Evolutionary conservation across 2,113 vertebrate species (phyloP).

Genomic region (Otus sunia): DNA sequence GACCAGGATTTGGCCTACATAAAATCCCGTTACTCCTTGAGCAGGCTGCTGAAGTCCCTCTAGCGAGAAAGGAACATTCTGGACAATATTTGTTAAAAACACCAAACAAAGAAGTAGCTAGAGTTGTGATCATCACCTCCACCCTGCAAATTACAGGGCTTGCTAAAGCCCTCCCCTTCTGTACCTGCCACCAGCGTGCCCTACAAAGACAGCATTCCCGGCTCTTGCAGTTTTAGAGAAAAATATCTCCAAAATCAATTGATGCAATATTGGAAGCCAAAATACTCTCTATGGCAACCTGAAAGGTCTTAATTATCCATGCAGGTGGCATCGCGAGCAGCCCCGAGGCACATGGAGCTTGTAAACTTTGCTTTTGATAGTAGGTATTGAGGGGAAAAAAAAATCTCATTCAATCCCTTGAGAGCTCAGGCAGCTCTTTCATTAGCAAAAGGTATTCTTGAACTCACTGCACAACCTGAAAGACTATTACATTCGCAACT

Average conservation of each 20-base stretch:
- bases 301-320: slow-evolving; percentile 33
- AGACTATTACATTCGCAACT: background rate
- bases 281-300: slow-evolving; percentile 46
- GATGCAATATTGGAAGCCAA: background rate
- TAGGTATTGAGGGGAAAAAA: background rate
- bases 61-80: background rate
- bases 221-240: background rate
- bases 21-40: background rate
- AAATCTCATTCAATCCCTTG: background rate
- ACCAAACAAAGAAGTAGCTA: background rate
- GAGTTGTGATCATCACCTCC: background rate
- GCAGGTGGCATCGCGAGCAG: slow-evolving; percentile 13
- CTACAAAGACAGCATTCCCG: background rate
- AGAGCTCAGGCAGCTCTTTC: slow-evolving; percentile 21
- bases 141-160: background rate
- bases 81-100: background rate
- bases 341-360: background rate
- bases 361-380: background rate
- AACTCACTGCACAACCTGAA: background rate
- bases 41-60: background rate
- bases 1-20: background rate
- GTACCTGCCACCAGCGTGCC: background rate
- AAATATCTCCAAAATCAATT: background rate
- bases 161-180: background rate
- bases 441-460: background rate